Evolutionary conservation across 2,113 vertebrate species (phyloP), one percentile per base, ranked within the genome.

Genomic region (Callorhinus ursinus): DNA sequence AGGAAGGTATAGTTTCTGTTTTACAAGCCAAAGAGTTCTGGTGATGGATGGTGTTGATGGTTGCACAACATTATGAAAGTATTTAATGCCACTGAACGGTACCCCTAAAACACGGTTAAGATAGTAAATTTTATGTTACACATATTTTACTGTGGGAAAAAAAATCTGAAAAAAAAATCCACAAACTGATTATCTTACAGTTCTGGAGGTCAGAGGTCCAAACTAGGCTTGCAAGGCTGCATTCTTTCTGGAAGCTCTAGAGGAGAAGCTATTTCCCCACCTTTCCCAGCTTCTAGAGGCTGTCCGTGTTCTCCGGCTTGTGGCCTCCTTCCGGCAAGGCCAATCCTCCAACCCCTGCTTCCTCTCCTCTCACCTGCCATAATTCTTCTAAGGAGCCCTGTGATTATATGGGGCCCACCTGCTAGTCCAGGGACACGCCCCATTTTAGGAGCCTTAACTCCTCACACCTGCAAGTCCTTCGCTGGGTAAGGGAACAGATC

Each of bases 311-410:
- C 79, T n/a, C 18, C 22, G n/a, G 67, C 15, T 88, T 0, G 13
- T 4, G 31, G 36, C 13, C 10, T 49, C n/a, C 26, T 81, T 71
- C 13, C 10, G 36, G 67, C 31, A 21, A 9, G 0, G 16, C 11
- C 7, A 7, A 13, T 24, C 1, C 42, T 22, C 8, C 24, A 9
- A 5, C 6, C n/a, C 18, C 13, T 6, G 26, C 63, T 19, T 21
- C 61, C 10, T 3, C 16, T 5, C 15, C 0, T 1, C 14, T 4
- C 1, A 4, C 5, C 39, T 21, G 24, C 8, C 9, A 4, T 13
- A 6, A 15, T 39, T 85, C 83, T 31, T 61, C 11, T 0, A 51
- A 80, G 26, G 28, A 28, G n/a, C 22, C 22, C 81, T 39, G 6
- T 28, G 81, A 28, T 90, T 51, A 49, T 12, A 46, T 2, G 19